Conservation (phyloP, 2,113 vertebrate genomes). For the Lucifuga dentata region DNA sequence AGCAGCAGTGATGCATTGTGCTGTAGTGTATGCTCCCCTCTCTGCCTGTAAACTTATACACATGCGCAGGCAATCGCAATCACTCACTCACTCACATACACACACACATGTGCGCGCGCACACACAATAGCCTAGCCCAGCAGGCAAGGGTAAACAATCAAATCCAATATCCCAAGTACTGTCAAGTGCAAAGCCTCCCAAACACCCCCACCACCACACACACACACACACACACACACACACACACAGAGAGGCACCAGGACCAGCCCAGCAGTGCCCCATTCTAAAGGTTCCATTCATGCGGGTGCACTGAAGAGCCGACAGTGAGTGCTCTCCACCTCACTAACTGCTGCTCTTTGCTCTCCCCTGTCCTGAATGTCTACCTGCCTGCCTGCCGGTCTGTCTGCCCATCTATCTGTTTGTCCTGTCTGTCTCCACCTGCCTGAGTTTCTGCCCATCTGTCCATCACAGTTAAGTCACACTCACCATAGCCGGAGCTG, state of each 20-base stretch:
- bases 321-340: conserved; percentile 82
- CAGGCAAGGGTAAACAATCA: conserved; percentile 75
- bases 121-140: conserved; percentile 37
- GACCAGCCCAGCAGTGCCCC: conserved; percentile 67
- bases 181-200: conserved; percentile 49
- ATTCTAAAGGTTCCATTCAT: conserved; percentile 76
- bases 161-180: conserved; percentile 65
- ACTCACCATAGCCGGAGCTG: background rate
- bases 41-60: conserved; percentile 59
- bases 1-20: conserved; percentile 57
- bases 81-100: conserved; percentile 37
- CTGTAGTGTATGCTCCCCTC: conserved; percentile 24
- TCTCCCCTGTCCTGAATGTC: conserved; percentile 42
- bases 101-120: conserved; percentile 15
- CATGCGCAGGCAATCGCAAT: conserved; percentile 38
- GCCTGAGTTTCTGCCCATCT: conserved; percentile 39
- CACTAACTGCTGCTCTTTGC: conserved; percentile 79
- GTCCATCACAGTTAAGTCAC: conserved; percentile 25
- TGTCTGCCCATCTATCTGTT: too few relatives aligned
- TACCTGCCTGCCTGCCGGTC: conserved; percentile 40
- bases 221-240: conserved; percentile 26
- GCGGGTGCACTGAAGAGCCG: conserved; percentile 67
- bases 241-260: conserved; percentile 39
- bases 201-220: conserved; percentile 4
- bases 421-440: conserved; percentile 39